phyloP scores from a whole-genome alignment of 2,888 invertebrate genomes.

The Reticulitermes lucifugus region DNA sequence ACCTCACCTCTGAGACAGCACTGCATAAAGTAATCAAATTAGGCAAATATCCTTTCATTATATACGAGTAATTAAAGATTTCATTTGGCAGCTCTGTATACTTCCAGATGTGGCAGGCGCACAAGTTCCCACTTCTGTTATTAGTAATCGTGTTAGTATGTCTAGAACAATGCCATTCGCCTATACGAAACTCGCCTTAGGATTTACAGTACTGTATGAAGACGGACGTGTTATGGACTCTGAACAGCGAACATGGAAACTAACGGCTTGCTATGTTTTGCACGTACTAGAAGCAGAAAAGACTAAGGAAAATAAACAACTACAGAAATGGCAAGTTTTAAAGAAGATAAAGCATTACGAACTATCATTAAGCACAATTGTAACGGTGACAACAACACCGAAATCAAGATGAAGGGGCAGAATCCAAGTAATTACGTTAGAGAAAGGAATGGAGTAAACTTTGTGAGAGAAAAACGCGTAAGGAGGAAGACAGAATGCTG shows the following conservation, averaged over 20 bases:
- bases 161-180: too few relatives aligned
- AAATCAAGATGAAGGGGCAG: conserved; percentile 17
- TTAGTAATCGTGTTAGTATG: too few relatives aligned
- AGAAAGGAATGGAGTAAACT: neutral
- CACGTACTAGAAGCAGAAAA: neutral
- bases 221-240: neutral
- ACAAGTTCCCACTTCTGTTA: too few relatives aligned
- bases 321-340: conserved; percentile 33
- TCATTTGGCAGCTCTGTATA: too few relatives aligned
- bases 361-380: conserved; percentile 18
- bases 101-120: too few relatives aligned
- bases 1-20: too few relatives aligned
- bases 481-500: neutral
- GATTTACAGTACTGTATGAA: neutral
- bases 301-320: neutral
- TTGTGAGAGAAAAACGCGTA: neutral
- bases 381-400: neutral
- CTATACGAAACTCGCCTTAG: neutral
- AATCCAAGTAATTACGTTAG: conserved; percentile 31
- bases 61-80: too few relatives aligned
- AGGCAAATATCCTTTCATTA: too few relatives aligned
- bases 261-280: neutral
- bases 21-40: too few relatives aligned
- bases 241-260: neutral
- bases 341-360: conserved; percentile 41